Percentiles rank a stretch among this genome's conserved stretches.
Conservation (phyloP, 2,797 vertebrate species). For the Myotis findleyi region DNA sequence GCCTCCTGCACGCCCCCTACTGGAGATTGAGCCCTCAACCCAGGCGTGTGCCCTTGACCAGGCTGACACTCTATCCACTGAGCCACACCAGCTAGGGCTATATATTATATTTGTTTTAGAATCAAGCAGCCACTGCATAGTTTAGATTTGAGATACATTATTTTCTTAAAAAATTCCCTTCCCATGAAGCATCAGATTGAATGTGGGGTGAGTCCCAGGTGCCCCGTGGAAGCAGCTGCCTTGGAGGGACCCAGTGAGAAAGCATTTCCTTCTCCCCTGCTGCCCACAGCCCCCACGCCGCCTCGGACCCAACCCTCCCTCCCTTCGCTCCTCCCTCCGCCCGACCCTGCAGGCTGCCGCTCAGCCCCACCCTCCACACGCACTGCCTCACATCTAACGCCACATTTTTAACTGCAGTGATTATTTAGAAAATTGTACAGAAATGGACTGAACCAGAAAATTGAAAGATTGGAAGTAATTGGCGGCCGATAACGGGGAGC, state of each 20-base stretch:
- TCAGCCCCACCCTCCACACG: neutral
- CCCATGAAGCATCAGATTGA: neutral
- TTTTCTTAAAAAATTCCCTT: neutral
- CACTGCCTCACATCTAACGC: neutral
- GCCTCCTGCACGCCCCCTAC: too few relatives aligned
- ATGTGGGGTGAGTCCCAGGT: neutral
- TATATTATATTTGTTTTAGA: slow-evolving; percentile 25
- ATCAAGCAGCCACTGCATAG: neutral
- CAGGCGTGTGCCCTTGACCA: too few relatives aligned
- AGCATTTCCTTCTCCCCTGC: neutral
- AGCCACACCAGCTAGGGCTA: neutral
- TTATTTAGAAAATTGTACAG: neutral
- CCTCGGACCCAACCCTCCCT: neutral
- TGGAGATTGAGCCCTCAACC: too few relatives aligned
- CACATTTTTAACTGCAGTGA: neutral
- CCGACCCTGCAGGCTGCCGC: too few relatives aligned
- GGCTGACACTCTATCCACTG: too few relatives aligned
- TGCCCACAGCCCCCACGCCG: neutral
- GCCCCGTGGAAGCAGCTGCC: neutral
- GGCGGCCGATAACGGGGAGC: neutral
- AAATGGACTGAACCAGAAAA: neutral
- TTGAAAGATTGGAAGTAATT: slow-evolving; percentile 28
- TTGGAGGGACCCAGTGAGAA: neutral
- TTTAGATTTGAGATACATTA: slow-evolving; percentile 17
- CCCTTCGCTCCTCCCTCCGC: fast-evolving